Base-by-base conservation (phyloP, 2,797 vertebrate species). In the Lithobates sylvaticus region DNA sequence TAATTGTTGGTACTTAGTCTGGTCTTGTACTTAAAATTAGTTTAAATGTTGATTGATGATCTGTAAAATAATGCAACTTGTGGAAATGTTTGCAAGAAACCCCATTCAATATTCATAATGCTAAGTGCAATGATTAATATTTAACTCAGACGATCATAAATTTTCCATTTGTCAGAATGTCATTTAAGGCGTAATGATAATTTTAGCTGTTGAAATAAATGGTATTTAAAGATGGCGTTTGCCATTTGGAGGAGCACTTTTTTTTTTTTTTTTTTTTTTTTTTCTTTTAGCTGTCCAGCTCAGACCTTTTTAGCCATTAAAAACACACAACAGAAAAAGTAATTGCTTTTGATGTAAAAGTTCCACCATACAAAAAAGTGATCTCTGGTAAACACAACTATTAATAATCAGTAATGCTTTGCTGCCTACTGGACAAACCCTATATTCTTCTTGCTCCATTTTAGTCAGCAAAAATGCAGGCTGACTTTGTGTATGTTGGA, bases 81-180 rank as follows among this genome's bases (percentile, higher is more conserved):
- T 83, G 64, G 50, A 44, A 86, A 86, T 86, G 79, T 82, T 86
- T 71, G 34, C 58, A 77, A 71, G 21, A 74, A 83, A 73, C 64
- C 36, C 75, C 71, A 87, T 87, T 83, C 85, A 87, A 87, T 87
- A 87, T 87, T 87, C 80, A 87, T 87, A 83, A 86, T 82, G 80
- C 47, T 87, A 78, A 87, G 85, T 87, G 85, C 85, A 78, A 36
- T 54, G 39, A 36, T 87, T 87, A 87, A 87, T 83, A 87, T 83
- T 87, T 87, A 83, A 86, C 64, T 71, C 34, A 42, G 61, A 18
- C 16, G 6, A 81, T 58, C 65, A 80, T 74, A 64, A 61, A 81
- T 76, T 76, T 86, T 86, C 70, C 72, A 86, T 86, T 81, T 74
- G 44, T 81, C 65, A 76, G 84, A 68, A 27, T 76, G 26, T 81